Base-by-base conservation (phyloP, 1,140 invertebrate genomes). In the Macrobrachium nipponense region DNA sequence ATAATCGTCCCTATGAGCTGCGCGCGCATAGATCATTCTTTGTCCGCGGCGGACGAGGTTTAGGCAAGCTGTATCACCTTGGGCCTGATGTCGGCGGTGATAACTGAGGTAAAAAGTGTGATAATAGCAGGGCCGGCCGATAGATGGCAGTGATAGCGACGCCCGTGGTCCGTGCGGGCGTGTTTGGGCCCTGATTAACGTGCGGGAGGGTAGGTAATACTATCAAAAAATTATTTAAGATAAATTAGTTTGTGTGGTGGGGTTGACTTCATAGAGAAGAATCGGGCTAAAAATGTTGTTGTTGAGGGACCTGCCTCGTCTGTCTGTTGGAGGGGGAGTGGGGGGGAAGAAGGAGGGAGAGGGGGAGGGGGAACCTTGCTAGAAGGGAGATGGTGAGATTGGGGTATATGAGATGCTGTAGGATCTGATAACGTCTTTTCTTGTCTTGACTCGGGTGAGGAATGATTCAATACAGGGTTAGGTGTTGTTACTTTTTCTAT, bases 101-200 rank as follows among this genome's bases (percentile, higher is more conserved):
- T 82, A 82, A 59, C 64, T 23, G 64, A 20, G 81, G 70, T 82
- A 82, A 82, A 82, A 82, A 82, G 81, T 82, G 81, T 82, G 81
- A 82, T 82, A 82, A 82, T 82, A 75, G 58, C 43, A 36, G 70
- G 81, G 23, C 23, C 61, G 59, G 60, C 70, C 70, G 59, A 20
- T 62, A 82, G 81, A 82, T 82, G 70, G 70, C 81, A 43, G 20
- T 82, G 81, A 82, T 82, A 82, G 44, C 60, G 44, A 76, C 60
- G 81, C 70, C 51, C 58, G 15, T 70, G 70, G 44, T 27, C 44
- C 20, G 18, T 10, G 70, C 43, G 68, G 66, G 43, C 60, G 61
- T 61, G 17, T 64, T 44, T 27, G 78, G 58, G 27, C 17, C 43
- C 64, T 80, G 78, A 80, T 80, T 80, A 80, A 80, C 78, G 78